These are phyloP conservation scores for Premnoplex brunnescens DNA, from an alignment of 2,797 vertebrate genomes.

Conservation along the genomic window DNA sequence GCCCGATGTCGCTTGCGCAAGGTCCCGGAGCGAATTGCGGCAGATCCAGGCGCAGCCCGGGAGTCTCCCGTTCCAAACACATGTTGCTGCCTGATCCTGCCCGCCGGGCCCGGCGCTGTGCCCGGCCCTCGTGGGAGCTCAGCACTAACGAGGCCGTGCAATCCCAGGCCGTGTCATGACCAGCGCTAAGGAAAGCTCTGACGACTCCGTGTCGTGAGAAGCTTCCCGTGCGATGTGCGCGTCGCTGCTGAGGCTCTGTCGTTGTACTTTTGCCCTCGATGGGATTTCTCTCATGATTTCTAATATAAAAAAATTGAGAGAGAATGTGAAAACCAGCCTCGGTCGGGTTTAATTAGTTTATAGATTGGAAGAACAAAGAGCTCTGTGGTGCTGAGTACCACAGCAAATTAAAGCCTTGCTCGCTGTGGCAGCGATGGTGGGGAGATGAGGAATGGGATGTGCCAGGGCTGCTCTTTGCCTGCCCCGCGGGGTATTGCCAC, in stretches of 20 bases:
- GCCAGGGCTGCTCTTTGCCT: background rate
- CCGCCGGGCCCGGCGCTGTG: background rate
- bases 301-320: background rate
- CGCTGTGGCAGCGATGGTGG: fast-evolving
- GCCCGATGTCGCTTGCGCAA: background rate
- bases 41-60: background rate
- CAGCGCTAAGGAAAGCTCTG: background rate
- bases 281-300: background rate
- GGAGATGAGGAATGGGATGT: background rate
- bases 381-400: background rate
- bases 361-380: background rate
- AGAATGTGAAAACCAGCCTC: background rate
- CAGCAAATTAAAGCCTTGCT: background rate
- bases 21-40: background rate
- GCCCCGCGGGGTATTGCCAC: fast-evolving
- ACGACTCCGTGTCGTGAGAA: background rate
- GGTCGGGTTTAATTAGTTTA: background rate
- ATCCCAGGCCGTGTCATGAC: background rate
- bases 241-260: background rate
- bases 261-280: fast-evolving
- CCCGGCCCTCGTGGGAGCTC: background rate
- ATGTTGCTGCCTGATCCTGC: background rate
- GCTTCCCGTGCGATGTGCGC: background rate
- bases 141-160: fast-evolving
- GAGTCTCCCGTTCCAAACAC: background rate